A percentile compares a stretch with the other conserved stretches of the same genome.
phyloP scores from a whole-genome alignment of 2,888 invertebrate species.

The Eurytoma adleriae region DNA sequence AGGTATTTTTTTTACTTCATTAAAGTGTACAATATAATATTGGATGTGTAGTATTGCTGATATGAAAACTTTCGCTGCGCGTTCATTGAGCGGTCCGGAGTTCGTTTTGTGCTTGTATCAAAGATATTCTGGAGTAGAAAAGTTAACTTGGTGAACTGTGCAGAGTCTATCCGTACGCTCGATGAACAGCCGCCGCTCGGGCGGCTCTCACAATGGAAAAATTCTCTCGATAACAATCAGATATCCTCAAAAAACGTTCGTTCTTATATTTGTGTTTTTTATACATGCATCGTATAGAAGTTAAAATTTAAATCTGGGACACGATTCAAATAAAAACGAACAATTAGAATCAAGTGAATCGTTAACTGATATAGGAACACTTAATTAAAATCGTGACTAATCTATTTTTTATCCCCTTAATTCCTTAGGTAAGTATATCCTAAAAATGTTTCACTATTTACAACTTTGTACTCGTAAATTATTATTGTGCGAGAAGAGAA shows the following conservation, averaged over 20 bases:
- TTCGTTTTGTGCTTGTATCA: constrained; percentile 42
- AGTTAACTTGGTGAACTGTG: constrained; percentile 30
- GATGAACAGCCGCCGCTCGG: constrained; percentile 26
- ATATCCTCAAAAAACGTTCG: constrained; percentile 27
- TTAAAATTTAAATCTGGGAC: not conserved
- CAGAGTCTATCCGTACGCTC: constrained; percentile 49
- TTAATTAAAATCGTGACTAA: not conserved
- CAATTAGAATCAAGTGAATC: not conserved
- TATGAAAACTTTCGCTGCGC: constrained; percentile 31
- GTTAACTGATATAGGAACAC: not conserved
- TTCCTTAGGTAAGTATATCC: not conserved
- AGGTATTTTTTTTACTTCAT: constrained; percentile 24
- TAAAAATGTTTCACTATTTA: constrained; percentile 2
- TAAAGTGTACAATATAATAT: constrained; percentile 23
- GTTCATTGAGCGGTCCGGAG: constrained; percentile 10
- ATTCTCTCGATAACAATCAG: constrained; percentile 18
- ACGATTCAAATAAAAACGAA: not conserved
- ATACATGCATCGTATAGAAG: not conserved
- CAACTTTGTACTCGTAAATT: not conserved
- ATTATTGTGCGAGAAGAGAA: not conserved
- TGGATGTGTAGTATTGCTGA: constrained; percentile 47
- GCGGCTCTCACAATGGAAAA: constrained; percentile 23
- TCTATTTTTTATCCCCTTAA: not conserved
- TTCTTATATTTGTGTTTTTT: not conserved
- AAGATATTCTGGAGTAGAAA: constrained; percentile 43